Evolutionary conservation across 2,888 invertebrate genomes (phyloP).

Genomic region (Aradus depressus): DNA sequence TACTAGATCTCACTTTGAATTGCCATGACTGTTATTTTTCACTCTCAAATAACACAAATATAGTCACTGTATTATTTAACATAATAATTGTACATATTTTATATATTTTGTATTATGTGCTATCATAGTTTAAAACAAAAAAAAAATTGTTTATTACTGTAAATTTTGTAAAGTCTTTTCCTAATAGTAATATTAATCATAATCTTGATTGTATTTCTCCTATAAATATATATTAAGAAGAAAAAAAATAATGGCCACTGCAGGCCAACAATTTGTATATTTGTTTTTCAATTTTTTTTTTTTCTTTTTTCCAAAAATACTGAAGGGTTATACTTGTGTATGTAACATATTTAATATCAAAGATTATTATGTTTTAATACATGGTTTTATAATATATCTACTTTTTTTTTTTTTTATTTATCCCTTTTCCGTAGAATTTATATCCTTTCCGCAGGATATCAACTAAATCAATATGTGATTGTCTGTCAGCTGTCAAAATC

Average conservation of each 20-base stretch:
- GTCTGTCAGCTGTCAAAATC: too few species aligned
- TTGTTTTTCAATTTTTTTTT: conserved; percentile 11
- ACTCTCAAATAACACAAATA: conserved; percentile 3
- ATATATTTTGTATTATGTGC: conserved; percentile 23
- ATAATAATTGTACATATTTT: conserved; percentile 18
- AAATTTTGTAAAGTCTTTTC: conserved; percentile 20
- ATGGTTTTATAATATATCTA: conserved; percentile 29
- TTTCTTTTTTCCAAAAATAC: conserved; percentile 15
- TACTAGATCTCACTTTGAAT: conserved; percentile 16
- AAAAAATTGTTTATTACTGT: conserved; percentile 20
- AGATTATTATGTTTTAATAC: conserved; percentile 33
- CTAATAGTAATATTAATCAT: conserved; percentile 3
- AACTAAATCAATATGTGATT: too few species aligned
- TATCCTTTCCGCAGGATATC: too few species aligned
- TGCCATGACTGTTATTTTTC: conserved; percentile 14
- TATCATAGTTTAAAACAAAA: conserved; percentile 17
- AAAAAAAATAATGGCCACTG: too few species aligned
- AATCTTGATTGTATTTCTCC: conserved; percentile 19
- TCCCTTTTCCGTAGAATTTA: too few species aligned
- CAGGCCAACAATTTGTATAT: conserved; percentile 12
- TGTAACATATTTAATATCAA: conserved; percentile 29
- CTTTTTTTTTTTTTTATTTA: conserved; percentile 4
- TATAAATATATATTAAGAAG: conserved; percentile 16
- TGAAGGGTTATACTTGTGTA: conserved; percentile 37
- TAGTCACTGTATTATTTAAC: conserved; percentile 16